Evolutionary conservation across 2,888 invertebrate species (phyloP).

Genomic region (Orchesellides sinensis): DNA sequence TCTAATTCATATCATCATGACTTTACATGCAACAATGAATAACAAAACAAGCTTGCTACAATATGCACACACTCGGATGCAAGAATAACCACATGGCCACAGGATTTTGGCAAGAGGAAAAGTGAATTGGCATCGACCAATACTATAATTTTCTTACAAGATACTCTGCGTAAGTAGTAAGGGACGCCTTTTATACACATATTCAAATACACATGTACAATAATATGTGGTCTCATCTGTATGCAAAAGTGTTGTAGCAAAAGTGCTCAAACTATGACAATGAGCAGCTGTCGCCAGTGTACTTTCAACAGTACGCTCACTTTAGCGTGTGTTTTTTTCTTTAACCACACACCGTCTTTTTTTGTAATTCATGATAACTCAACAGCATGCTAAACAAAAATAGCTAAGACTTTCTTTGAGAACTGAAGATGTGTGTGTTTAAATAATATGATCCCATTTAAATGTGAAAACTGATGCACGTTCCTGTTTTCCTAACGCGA

Average conservation of each 20-base stretch:
- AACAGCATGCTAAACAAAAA: no score
- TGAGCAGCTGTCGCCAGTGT: slow-evolving; percentile 60
- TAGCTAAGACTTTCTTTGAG: no score
- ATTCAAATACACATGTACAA: slow-evolving; percentile 60
- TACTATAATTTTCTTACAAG: slow-evolving; percentile 64
- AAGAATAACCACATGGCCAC: slow-evolving; percentile 66
- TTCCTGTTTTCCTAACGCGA: neutral
- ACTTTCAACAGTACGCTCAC: neutral
- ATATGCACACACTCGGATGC: slow-evolving; percentile 34
- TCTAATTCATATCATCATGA: neutral
- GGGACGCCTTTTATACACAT: neutral
- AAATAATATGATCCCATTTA: no score
- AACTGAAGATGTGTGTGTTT: no score
- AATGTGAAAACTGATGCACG: neutral
- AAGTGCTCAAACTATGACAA: slow-evolving; percentile 60
- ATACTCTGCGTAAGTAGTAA: slow-evolving; percentile 1
- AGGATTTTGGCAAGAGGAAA: slow-evolving; percentile 64
- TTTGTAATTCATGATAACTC: no score
- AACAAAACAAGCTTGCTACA: neutral
- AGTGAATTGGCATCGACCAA: slow-evolving; percentile 66
- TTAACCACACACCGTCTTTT: slow-evolving; percentile 24
- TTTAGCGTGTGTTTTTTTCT: slow-evolving; percentile 22
- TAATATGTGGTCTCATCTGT: slow-evolving; percentile 69
- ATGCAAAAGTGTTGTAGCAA: slow-evolving; percentile 58
- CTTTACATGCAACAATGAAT: slow-evolving; percentile 6